phyloP scores from a whole-genome alignment of 2,888 invertebrate genomes.

The Palloptera scutellata region DNA sequence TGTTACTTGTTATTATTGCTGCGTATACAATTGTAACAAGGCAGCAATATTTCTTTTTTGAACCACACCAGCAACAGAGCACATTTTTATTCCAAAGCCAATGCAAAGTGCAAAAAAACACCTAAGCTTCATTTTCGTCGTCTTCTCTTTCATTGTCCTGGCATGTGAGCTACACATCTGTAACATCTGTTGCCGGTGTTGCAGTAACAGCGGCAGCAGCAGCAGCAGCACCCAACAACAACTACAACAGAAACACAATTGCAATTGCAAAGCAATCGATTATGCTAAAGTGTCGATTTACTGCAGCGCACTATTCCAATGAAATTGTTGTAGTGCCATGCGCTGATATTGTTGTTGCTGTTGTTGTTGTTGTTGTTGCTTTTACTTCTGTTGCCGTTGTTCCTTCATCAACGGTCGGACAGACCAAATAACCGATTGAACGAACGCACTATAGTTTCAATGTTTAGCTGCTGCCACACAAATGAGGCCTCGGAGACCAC shows the following conservation, averaged over 20 bases:
- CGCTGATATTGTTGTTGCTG: slow-evolving; percentile 8
- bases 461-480: not conserved
- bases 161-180: not conserved
- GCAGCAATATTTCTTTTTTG: not conserved
- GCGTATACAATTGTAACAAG: slow-evolving; percentile 36
- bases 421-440: not conserved
- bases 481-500: slow-evolving; percentile 34
- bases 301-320: slow-evolving; percentile 28
- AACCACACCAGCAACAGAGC: not conserved
- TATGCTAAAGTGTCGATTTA: slow-evolving; percentile 47
- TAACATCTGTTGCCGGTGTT: not conserved
- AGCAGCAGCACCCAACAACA: slow-evolving; percentile 10
- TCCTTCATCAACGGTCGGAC: not conserved
- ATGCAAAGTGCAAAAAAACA: too few relatives aligned
- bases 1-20: slow-evolving; percentile 17
- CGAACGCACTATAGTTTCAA: slow-evolving; percentile 7
- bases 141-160: not conserved
- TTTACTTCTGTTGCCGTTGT: not conserved
- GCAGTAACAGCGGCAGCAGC: slow-evolving; percentile 9
- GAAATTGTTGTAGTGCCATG: slow-evolving; percentile 23
- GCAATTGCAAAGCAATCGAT: slow-evolving; percentile 34
- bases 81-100: too few relatives aligned
- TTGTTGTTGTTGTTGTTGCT: slow-evolving; percentile 23
- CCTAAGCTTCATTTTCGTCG: not conserved
- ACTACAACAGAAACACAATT: slow-evolving; percentile 8